A percentile compares a stretch with the other conserved stretches of the same genome.
Conservation (phyloP, 2,888 invertebrate species). For the Melanargia galathea region DNA sequence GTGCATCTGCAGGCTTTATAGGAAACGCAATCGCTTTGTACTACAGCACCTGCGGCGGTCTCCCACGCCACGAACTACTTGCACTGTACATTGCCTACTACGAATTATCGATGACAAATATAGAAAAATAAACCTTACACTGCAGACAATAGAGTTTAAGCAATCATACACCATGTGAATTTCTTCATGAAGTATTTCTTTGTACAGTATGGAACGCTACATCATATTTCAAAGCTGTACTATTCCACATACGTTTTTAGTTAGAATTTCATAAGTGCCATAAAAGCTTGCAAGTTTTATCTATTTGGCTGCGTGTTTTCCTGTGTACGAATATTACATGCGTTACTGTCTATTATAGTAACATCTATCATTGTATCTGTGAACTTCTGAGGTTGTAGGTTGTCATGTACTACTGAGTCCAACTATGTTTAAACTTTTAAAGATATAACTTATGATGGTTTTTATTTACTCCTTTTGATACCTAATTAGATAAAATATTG, state of each 20-base stretch:
- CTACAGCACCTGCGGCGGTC: slow-evolving; percentile 70
- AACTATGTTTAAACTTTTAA: not conserved
- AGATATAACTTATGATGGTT: not conserved
- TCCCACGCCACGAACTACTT: slow-evolving; percentile 68
- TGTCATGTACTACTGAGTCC: slow-evolving; percentile 6
- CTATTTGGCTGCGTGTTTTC: not conserved
- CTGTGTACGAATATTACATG: slow-evolving; percentile 11
- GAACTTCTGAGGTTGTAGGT: slow-evolving; percentile 14
- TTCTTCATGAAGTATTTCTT: slow-evolving; percentile 16
- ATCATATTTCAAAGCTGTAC: not conserved
- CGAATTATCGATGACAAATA: slow-evolving; percentile 10
- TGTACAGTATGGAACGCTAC: slow-evolving; percentile 13
- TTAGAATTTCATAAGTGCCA: not conserved
- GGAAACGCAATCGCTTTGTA: slow-evolving; percentile 60
- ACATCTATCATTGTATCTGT: slow-evolving; percentile 26
- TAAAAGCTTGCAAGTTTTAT: not conserved
- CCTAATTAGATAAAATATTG: no score
- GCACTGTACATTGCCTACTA: slow-evolving; percentile 32
- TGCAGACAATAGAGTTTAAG: slow-evolving; percentile 13
- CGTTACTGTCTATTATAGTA: slow-evolving; percentile 24
- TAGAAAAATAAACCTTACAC: slow-evolving; percentile 23
- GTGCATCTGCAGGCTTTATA: slow-evolving; percentile 67
- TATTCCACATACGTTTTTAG: slow-evolving; percentile 11
- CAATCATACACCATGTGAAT: not conserved
- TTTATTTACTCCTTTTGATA: no score